Evolutionary conservation across 2,888 invertebrate species (phyloP).

Genomic region (Hoplodrina ambigua): DNA sequence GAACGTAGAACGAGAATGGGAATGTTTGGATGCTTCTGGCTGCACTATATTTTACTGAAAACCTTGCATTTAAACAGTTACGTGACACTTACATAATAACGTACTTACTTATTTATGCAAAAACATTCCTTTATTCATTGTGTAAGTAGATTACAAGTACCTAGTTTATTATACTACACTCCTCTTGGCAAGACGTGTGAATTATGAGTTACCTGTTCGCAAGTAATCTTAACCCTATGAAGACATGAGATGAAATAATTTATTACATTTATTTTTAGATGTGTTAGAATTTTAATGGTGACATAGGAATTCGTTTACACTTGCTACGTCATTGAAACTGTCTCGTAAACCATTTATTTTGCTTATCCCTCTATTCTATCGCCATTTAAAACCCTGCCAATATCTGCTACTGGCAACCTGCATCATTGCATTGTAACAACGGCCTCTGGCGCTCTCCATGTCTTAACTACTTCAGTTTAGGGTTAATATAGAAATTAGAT

Average conservation of each 20-base stretch:
- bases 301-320: conserved; percentile 27
- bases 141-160: too few relatives aligned
- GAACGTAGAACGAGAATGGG: too few relatives aligned
- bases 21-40: too few relatives aligned
- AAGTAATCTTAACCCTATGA: conserved; percentile 38
- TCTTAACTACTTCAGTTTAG: too few relatives aligned
- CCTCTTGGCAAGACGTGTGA: conserved; percentile 38
- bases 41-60: too few relatives aligned
- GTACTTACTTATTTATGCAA: conserved; percentile 13
- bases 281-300: conserved; percentile 20
- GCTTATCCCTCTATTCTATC: not conserved
- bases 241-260: conserved; percentile 44
- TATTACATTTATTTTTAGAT: conserved; percentile 51
- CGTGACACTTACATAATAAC: not conserved
- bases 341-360: not conserved
- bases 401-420: not conserved
- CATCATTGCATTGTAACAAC: too few relatives aligned
- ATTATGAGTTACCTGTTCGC: conserved; percentile 29
- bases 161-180: not conserved
- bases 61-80: not conserved
- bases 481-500: too few relatives aligned
- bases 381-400: not conserved
- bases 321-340: conserved; percentile 13
- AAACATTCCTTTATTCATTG: conserved; percentile 18
- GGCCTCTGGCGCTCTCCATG: too few relatives aligned